Evolutionary conservation across 2,797 vertebrate genomes (phyloP), one percentile per base, ranked within the genome.

Genomic region (Nyctibius grandis): DNA sequence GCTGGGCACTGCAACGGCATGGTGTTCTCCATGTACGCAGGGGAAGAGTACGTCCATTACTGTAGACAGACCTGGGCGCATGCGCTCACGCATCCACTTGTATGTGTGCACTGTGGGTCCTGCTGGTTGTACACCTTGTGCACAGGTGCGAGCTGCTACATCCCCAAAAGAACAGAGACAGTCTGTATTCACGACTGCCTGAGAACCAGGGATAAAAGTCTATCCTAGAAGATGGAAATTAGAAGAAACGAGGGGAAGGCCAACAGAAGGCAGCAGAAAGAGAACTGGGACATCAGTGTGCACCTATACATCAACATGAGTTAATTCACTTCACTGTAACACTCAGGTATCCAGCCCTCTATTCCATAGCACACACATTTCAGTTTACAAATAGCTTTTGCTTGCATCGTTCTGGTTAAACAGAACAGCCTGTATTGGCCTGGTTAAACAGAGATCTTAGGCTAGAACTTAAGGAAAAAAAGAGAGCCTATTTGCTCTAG

Each of bases 31-130:
- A 44, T 0, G 1, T 10, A 29, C 0, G 0, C 5, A 38, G 31
- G 29, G 50, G 47, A 65, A 42, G 47, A 51, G 31, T 16, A 34
- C 0, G 4, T 31, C 56, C 48, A 4, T 14, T 14, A 18, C n/a
- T 56, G 60, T 6, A 76, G 63, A 9, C 0, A 4, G 64, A 40
- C 9, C 25, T 21, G 40, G 50, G 45, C 50, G 53, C 33, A 34
- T 5, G 13, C 0, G 3, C 18, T 57, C 44, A 21, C 1, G 9
- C 4, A 2, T 7, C n/a, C 45, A 2, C 0, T 11, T 10, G 60
- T 48, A 40, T 1, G 1, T 3, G 9, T 33, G 50, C 33, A 12
- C 72, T 33, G 42, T 5, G 38, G n/a, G 36, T 26, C 57, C 61
- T 77, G 34, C 45, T 68, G 60, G 29, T 22, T 60, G 63, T 14